phyloP scores from a whole-genome alignment of 2,113 vertebrate species.

The Solea senegalensis region DNA sequence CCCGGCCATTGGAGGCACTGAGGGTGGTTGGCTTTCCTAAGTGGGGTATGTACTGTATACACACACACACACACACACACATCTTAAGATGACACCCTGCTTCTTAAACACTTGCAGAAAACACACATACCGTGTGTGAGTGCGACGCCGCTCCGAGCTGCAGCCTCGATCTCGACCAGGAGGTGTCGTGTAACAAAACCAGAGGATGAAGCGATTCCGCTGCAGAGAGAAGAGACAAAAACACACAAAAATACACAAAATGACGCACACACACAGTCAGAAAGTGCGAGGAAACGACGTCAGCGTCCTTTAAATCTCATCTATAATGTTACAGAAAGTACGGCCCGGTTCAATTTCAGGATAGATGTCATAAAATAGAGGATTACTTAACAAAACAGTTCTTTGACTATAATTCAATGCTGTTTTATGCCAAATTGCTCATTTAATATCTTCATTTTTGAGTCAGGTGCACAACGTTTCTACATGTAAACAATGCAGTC shows the following conservation, averaged over 20 bases:
- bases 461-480: too few relatives aligned
- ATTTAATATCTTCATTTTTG: too few relatives aligned
- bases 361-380: too few relatives aligned
- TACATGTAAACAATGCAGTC: too few relatives aligned
- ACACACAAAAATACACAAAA: not conserved
- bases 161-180: conserved; percentile 65
- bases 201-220: conserved; percentile 20
- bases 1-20: conserved; percentile 74
- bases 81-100: not conserved
- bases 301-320: too few relatives aligned
- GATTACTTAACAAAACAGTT: too few relatives aligned
- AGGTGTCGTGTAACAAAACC: conserved; percentile 61
- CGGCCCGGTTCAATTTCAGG: too few relatives aligned
- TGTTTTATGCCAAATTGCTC: too few relatives aligned
- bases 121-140: conserved; percentile 3
- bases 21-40: conserved; percentile 71
- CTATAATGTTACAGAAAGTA: too few relatives aligned
- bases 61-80: conserved; percentile 34
- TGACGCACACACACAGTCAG: conserved; percentile 5
- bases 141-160: conserved; percentile 25
- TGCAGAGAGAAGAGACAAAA: conserved; percentile 9
- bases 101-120: not conserved
- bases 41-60: conserved; percentile 58
- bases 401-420: too few relatives aligned
- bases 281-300: not conserved